A percentile compares a stretch with the other conserved stretches of the same genome.
These are phyloP conservation scores for Xenopus petersii DNA, from an alignment of 2,797 vertebrate genomes.

Conservation along the genomic window DNA sequence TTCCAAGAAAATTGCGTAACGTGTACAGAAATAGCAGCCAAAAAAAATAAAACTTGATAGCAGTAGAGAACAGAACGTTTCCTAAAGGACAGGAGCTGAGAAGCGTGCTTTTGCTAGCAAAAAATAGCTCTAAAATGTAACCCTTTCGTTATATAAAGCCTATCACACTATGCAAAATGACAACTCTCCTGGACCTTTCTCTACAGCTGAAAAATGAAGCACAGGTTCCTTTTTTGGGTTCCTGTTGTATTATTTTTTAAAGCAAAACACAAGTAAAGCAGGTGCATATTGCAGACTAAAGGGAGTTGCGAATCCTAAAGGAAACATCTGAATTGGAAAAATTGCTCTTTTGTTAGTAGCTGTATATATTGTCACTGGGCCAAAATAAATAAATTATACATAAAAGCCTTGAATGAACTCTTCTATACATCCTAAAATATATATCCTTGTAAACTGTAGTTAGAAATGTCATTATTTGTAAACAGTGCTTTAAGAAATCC, in stretches of 20 bases:
- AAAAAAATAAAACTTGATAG: conserved; percentile 51
- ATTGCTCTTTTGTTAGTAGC: too few relatives aligned
- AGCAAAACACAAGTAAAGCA: too few relatives aligned
- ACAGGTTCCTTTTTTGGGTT: too few relatives aligned
- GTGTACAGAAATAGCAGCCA: conserved; percentile 50
- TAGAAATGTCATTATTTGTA: too few relatives aligned
- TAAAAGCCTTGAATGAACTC: too few relatives aligned
- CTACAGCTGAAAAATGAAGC: too few relatives aligned
- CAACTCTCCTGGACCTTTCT: too few relatives aligned
- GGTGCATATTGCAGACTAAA: too few relatives aligned
- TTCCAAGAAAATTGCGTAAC: conserved; percentile 51
- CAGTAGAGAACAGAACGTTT: conserved; percentile 50
- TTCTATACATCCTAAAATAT: conserved; percentile 24
- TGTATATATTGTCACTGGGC: neutral
- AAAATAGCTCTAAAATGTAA: conserved; percentile 42
- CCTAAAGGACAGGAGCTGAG: conserved; percentile 46
- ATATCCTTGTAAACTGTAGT: too few relatives aligned
- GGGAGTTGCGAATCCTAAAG: too few relatives aligned
- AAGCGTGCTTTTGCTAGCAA: conserved; percentile 42
- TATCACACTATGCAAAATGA: neutral
- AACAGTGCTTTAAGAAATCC: too few relatives aligned
- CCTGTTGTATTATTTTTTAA: too few relatives aligned
- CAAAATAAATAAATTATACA: neutral
- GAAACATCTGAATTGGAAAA: conserved; percentile 15
- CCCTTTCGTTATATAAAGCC: conserved; percentile 8